Evolutionary conservation across 2,113 vertebrate genomes (phyloP).

Genomic region (Hystrix brachyura): DNA sequence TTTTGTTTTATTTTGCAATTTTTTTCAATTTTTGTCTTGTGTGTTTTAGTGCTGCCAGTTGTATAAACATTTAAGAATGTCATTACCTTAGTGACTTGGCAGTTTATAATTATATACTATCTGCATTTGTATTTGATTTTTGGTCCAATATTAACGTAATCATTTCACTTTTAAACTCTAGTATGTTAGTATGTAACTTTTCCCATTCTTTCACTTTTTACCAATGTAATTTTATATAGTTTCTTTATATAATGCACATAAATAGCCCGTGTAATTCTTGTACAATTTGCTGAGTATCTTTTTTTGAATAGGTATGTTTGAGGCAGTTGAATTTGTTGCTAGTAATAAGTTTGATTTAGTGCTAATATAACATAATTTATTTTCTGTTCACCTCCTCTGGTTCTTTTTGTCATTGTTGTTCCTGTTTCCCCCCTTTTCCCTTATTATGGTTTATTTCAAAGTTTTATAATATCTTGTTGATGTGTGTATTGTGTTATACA

Average conservation of each 20-base stretch:
- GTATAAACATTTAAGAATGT: background rate
- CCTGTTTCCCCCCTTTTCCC: background rate
- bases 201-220: background rate
- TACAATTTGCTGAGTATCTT: background rate
- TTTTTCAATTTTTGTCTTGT: background rate
- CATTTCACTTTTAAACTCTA: background rate
- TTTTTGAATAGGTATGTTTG: background rate
- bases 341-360: background rate
- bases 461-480: background rate
- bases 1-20: background rate
- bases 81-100: background rate
- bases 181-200: background rate
- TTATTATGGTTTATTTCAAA: background rate
- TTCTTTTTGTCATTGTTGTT: background rate
- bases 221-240: background rate
- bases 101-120: background rate
- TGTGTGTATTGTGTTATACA: background rate
- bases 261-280: background rate
- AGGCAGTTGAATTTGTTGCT: background rate
- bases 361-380: background rate
- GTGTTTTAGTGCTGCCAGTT: background rate
- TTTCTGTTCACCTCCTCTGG: background rate
- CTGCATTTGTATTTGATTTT: background rate
- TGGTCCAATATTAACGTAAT: background rate
- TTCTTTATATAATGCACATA: background rate